Evolutionary conservation across 2,888 invertebrate species (phyloP), one percentile per base, ranked within the genome.

Genomic region (Cerceris ruficornis): DNA sequence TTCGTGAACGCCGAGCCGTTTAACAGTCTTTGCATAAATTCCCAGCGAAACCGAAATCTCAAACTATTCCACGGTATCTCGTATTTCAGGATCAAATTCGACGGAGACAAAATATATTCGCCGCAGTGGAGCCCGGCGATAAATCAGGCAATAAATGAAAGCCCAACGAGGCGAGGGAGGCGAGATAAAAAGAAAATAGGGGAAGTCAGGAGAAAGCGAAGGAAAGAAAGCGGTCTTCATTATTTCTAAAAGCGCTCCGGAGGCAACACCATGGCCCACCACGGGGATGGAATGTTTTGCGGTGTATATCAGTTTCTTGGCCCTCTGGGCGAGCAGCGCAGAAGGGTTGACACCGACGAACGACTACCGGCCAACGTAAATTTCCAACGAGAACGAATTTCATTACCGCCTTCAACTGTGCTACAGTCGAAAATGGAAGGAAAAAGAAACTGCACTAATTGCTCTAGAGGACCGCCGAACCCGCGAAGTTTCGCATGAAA

Each of bases 401-500:
- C 55, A 66, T 66, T 57, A 41, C 65, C 42, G 6, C 14, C 13
- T 8, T 46, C 46, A 8, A 13, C 46, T 8, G 2, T 70, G 70
- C 52, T 28, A 43, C 52, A 42, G 55, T 17, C 39, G 43, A 66
- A 49, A 39, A 42, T 60, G 42, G 67, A 66, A 57, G 46, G 61
- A 39, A 62, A 57, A 61, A 69, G 55, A 52, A 66, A 71, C 55
- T 68, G 66, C 28, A 28, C 43, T 42, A 57, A 66, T 70, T 65
- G 55, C 62, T 60, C 54, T 60, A 46, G 52, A 62, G 67, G 60
- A 42, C 65, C 59, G 65, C 69, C 59, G 77, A 80, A 81, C 64
- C 86, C 77, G 85, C 74, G 86, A 88, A 88, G 86, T 89, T 89
- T 86, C 81, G 87, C 87, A 82, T 84, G 84, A 87, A 89, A 89